A percentile compares a stretch with the other conserved stretches of the same genome.
phyloP scores from a whole-genome alignment of 2,888 invertebrate species.

The Microctonus hyperodae region DNA sequence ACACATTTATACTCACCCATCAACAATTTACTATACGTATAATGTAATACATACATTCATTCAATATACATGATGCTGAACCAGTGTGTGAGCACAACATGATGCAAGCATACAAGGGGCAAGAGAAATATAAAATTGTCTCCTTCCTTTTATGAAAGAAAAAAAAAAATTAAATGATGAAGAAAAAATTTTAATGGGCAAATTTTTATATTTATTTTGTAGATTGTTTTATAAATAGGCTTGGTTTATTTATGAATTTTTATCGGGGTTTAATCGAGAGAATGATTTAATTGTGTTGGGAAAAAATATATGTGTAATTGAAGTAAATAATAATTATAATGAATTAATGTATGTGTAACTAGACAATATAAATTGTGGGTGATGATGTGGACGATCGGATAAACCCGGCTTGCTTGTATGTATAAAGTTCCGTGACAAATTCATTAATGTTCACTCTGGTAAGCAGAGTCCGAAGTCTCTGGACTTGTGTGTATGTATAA shows the following conservation, averaged over 20 bases:
- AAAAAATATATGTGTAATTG: not conserved
- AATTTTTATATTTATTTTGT: too few relatives aligned
- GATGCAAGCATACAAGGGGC: not conserved
- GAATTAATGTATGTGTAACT: not conserved
- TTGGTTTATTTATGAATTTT: too few relatives aligned
- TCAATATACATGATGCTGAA: not conserved
- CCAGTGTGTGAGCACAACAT: not conserved
- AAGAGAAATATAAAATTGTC: conserved; percentile 10
- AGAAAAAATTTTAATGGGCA: not conserved
- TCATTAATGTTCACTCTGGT: not conserved
- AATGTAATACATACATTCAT: not conserved
- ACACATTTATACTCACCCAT: too few relatives aligned
- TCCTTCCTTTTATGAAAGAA: not conserved
- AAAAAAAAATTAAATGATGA: not conserved
- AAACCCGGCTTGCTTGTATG: not conserved
- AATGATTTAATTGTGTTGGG: not conserved
- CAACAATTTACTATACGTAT: not conserved
- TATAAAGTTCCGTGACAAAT: not conserved
- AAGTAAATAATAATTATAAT: not conserved
- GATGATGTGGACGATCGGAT: not conserved
- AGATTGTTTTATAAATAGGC: too few relatives aligned
- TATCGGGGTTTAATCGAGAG: too few relatives aligned
- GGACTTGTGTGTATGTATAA: not conserved
- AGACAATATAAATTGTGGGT: too few relatives aligned
- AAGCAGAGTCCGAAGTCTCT: not conserved